These are phyloP conservation scores for Xanthia icteritia DNA, from an alignment of 2,888 invertebrate genomes.

Conservation along the genomic window DNA sequence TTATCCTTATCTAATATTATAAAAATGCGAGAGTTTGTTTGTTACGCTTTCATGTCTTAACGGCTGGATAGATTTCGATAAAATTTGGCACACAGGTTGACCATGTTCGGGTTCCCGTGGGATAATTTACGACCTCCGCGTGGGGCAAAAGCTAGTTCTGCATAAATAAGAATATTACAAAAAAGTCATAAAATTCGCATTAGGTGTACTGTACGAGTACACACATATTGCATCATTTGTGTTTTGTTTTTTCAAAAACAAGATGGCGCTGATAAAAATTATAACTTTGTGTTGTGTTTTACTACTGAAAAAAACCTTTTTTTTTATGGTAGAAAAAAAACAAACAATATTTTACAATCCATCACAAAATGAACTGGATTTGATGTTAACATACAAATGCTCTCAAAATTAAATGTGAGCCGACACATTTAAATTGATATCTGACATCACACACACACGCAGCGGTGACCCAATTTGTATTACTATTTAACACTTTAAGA, in stretches of 20 bases:
- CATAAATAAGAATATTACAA: too few relatives aligned
- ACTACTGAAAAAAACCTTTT: not conserved
- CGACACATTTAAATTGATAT: constrained; percentile 42
- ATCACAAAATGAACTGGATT: constrained; percentile 15
- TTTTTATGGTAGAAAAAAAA: not conserved
- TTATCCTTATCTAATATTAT: too few relatives aligned
- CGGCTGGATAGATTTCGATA: too few relatives aligned
- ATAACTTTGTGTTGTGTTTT: not conserved
- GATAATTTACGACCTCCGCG: too few relatives aligned
- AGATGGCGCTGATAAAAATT: not conserved
- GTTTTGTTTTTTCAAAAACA: not conserved
- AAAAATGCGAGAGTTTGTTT: too few relatives aligned
- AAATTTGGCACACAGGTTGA: too few relatives aligned
- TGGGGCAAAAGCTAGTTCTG: too few relatives aligned
- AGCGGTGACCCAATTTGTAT: constrained; percentile 37
- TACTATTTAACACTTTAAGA: too few relatives aligned
- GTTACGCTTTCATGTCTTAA: too few relatives aligned
- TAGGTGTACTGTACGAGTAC: too few relatives aligned
- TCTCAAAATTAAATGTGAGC: constrained; percentile 35
- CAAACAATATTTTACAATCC: constrained; percentile 6
- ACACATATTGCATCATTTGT: not conserved
- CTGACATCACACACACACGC: constrained; percentile 40
- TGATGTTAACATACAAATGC: constrained; percentile 43
- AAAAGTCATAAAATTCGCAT: too few relatives aligned
- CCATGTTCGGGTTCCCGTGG: too few relatives aligned